phyloP scores from a whole-genome alignment of 2,113 vertebrate species.

The Glaucomys volans region DNA sequence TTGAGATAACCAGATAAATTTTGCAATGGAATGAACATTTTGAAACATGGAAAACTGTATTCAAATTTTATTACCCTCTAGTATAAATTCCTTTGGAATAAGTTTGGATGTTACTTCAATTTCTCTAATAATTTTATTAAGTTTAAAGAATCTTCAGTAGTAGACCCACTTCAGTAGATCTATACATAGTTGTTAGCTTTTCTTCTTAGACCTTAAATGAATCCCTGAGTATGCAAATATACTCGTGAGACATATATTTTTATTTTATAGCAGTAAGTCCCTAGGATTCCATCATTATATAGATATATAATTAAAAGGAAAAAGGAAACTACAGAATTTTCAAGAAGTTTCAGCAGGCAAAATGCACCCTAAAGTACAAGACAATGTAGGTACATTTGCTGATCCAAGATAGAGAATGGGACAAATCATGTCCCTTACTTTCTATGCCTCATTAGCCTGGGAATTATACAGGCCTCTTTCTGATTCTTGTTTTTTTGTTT shows the following conservation, averaged over 20 bases:
- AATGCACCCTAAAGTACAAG: neutral
- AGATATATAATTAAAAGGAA: neutral
- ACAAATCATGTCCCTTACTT: neutral
- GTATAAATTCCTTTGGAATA: neutral
- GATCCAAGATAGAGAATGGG: neutral
- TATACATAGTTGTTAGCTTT: neutral
- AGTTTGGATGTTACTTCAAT: neutral
- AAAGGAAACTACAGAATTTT: neutral
- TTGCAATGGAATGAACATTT: conserved; percentile 5
- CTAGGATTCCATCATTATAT: neutral
- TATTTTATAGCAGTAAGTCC: neutral
- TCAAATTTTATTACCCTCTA: neutral
- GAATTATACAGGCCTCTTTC: neutral
- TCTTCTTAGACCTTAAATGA: neutral
- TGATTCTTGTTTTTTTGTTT: neutral
- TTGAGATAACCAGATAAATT: neutral
- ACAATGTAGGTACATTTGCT: neutral
- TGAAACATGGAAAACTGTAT: neutral
- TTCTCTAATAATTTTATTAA: conserved; percentile 29
- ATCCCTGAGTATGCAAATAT: neutral
- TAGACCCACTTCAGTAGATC: neutral
- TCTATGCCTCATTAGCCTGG: neutral
- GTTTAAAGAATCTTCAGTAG: conserved; percentile 12
- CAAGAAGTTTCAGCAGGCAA: neutral
- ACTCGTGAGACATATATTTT: neutral